These are phyloP conservation scores for Frankliniella intonsa DNA, from an alignment of 2,888 invertebrate genomes.

Conservation along the genomic window DNA sequence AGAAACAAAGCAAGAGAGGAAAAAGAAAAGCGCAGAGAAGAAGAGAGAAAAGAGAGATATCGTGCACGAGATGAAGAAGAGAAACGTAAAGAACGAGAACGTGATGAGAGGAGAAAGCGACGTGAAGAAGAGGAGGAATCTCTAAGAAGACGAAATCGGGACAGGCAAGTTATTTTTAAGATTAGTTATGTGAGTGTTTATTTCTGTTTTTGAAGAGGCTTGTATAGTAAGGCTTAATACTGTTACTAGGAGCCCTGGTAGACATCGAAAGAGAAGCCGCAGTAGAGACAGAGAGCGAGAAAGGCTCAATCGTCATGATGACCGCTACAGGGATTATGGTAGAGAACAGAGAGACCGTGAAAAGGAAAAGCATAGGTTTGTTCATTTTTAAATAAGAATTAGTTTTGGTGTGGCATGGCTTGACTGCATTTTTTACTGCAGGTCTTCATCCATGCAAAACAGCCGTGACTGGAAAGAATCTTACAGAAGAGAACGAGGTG, in stretches of 20 bases:
- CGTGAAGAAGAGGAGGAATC: conserved; percentile 40
- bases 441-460: neutral
- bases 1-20: conserved; percentile 52
- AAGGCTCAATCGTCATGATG: neutral
- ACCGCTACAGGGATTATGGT: neutral
- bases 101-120: conserved; percentile 36
- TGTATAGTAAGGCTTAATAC: neutral
- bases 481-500: neutral
- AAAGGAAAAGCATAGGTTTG: neutral
- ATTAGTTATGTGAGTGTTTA: neutral
- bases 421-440: neutral
- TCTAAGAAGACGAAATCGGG: neutral
- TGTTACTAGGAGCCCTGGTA: neutral
- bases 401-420: neutral
- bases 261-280: neutral
- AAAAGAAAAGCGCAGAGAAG: conserved; percentile 51
- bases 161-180: neutral
- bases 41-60: conserved; percentile 50
- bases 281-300: conserved; percentile 5
- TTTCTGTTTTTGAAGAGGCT: neutral
- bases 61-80: conserved; percentile 41
- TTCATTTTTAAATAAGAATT: neutral
- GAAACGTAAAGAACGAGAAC: conserved; percentile 39
- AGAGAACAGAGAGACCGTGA: conserved; percentile 4
- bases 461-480: neutral